Evolutionary conservation across 2,888 invertebrate species (phyloP), one percentile per base, ranked within the genome.

Genomic region (Conistra vaccinii): DNA sequence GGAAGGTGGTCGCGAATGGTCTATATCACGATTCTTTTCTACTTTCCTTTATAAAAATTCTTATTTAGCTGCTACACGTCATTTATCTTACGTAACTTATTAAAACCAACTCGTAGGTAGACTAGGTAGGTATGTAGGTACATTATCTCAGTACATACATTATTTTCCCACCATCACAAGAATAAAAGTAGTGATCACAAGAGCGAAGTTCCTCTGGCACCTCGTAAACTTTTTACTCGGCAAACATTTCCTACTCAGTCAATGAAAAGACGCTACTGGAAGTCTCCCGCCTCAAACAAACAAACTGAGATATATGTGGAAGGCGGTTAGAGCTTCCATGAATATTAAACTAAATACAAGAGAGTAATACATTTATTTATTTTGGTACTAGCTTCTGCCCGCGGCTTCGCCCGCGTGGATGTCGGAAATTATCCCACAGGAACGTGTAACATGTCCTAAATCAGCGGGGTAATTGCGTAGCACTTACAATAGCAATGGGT

Each of bases 181-280:
- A 68, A 61, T 62, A 69, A 76, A n/a, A 75, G 29, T 68, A 68
- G 45, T 45, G 63, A 26, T 78, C 45, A 53, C 20, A 68, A 58
- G 75, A 63, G 78, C 75, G 71, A 82, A 78, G 12, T 62, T 78
- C 63, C 67, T n/a, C 4, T 68, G 63, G 23, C 63, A 73, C 14
- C 29, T n/a, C 26, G 53, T 62, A 84, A 82, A 73, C 29, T 73
- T 68, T 63, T 71, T 67, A 61, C 60, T 71, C 65, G 42, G 66
- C 61, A 69, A 76, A 83, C 71, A 79, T 53, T 72, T 62, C 45
- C 69, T 20, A 39, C 45, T 53, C n/a, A 61, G 72, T 83, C 67
- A 80, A 68, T 77, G 74, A 78, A 84, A 83, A 74, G 72, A 69
- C 55, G 69, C 65, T 73, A 71, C 62, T 83, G 73, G 45, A 65